Conservation (phyloP, 2,888 invertebrate genomes). For the Pilophorus perplexus region DNA sequence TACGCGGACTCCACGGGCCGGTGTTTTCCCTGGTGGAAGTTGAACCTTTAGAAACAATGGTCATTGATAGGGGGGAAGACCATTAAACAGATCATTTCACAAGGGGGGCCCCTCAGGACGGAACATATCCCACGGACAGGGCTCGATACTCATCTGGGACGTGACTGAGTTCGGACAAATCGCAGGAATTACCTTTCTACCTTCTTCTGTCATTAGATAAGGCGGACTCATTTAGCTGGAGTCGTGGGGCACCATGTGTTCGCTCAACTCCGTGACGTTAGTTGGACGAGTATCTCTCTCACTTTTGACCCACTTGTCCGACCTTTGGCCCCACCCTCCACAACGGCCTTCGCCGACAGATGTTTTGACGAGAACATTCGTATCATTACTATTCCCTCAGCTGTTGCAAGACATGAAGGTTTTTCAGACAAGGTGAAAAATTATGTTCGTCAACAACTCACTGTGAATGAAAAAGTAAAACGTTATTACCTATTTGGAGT, state of each 20-base stretch:
- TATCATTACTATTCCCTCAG: no score
- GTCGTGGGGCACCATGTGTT: conserved; percentile 33
- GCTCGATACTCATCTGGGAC: conserved; percentile 42
- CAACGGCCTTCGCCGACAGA: no score
- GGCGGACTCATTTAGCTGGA: conserved; percentile 37
- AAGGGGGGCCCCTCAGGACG: conserved; percentile 9
- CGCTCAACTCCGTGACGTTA: conserved; percentile 13
- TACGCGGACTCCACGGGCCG: neutral
- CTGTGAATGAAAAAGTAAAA: no score
- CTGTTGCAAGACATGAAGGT: no score
- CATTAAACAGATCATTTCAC: conserved; percentile 41
- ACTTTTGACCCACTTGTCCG: conserved; percentile 31
- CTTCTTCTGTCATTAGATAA: conserved; percentile 35
- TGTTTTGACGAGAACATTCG: no score
- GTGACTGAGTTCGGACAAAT: conserved; percentile 39
- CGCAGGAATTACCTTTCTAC: conserved; percentile 31
- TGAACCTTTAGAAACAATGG: conserved; percentile 30
- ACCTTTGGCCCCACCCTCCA: conserved; percentile 16
- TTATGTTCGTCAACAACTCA: no score
- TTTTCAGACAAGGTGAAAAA: no score
- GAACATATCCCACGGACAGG: conserved; percentile 39
- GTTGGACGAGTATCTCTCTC: conserved; percentile 8
- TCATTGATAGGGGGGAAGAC: conserved; percentile 40
- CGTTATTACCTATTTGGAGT: no score
- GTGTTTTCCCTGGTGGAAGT: neutral